Evolutionary conservation across 2,888 invertebrate species (phyloP), one percentile per base, ranked within the genome.

Genomic region (Gandaritis pyraliata): DNA sequence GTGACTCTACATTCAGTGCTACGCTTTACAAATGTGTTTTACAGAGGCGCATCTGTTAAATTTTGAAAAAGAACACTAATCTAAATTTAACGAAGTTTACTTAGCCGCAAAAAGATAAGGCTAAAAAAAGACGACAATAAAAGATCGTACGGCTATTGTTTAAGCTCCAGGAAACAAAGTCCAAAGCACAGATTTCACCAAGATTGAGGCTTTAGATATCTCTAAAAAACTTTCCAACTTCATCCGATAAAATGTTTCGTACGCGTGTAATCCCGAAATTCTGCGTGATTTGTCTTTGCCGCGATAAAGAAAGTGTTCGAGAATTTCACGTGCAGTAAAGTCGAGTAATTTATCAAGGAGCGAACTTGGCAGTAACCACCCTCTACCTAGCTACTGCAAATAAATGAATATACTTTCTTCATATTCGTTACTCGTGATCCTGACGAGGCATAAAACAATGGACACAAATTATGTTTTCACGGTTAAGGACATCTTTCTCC

Each of bases 201-300:
- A 83, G 86, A 87, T 86, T 81, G 76, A 72, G 74, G 85, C 78
- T 85, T 85, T 77, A 83, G 87, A 85, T 87, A 83, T 84, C 80
- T 77, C 75, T 75, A 76, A 78, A 81, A 81, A 88, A 86, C 74
- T 87, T 87, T 78, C 65, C 74, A 75, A 73, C 72, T 74, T 61
- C 70, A 71, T 77, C 81, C 80, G 88, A 88, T 88, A 87, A 88
- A 86, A 87, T 86, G 87, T 86, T 88, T 85, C 76, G 82, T 82
- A 79, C 82, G 80, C 80, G 74, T 83, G 85, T 88, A 88, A 89
- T 88, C 86, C 86, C 72, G 67, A 78, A 81, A 84, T 82, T 83
- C 83, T 76, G 66, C 79, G 84, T 86, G 85, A 88, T 88, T 87
- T 87, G 85, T 88, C 81, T 85, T 76, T 68, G 71, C 74, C 72